These are phyloP conservation scores for Pristis pectinata DNA, from an alignment of 2,797 vertebrate species.

Conservation along the genomic window DNA sequence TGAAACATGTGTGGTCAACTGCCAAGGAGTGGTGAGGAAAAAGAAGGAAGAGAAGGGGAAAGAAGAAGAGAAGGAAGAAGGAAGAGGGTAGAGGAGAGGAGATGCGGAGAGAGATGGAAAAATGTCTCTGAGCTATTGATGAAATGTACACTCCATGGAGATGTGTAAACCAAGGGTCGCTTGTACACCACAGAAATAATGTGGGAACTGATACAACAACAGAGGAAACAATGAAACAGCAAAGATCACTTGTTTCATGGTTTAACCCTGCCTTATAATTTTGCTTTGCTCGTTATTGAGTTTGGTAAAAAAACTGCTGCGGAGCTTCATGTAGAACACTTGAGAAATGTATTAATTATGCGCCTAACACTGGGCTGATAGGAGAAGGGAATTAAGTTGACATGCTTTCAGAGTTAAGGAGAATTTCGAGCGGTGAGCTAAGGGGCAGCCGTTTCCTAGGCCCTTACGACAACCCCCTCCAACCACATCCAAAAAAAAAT, in stretches of 20 bases:
- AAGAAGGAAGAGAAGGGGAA: too few relatives aligned
- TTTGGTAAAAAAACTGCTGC: conserved; percentile 24
- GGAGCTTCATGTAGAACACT: conserved; percentile 30
- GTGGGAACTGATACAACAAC: conserved; percentile 10
- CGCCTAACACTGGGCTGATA: conserved; percentile 30
- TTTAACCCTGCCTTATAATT: conserved; percentile 36
- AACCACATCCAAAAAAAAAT: conserved; percentile 65
- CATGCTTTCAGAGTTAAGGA: conserved; percentile 75
- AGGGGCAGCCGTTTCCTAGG: conserved; percentile 65
- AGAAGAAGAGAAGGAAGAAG: too few relatives aligned
- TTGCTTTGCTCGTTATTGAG: conserved; percentile 21
- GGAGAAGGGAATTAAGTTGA: conserved; percentile 74
- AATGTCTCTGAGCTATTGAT: neutral
- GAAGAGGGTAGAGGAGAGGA: neutral
- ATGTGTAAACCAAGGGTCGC: neutral
- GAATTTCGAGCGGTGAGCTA: conserved; percentile 86
- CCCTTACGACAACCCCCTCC: conserved; percentile 59
- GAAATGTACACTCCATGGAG: neutral
- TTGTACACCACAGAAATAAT: conserved; percentile 19
- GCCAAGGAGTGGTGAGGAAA: neutral
- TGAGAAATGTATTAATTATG: conserved; percentile 38
- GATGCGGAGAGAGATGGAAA: neutral
- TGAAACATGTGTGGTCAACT: neutral
- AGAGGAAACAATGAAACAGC: conserved; percentile 22
- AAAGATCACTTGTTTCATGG: conserved; percentile 25